phyloP scores from a whole-genome alignment of 1,140 invertebrate species.

The Pseudoatta argentina region DNA sequence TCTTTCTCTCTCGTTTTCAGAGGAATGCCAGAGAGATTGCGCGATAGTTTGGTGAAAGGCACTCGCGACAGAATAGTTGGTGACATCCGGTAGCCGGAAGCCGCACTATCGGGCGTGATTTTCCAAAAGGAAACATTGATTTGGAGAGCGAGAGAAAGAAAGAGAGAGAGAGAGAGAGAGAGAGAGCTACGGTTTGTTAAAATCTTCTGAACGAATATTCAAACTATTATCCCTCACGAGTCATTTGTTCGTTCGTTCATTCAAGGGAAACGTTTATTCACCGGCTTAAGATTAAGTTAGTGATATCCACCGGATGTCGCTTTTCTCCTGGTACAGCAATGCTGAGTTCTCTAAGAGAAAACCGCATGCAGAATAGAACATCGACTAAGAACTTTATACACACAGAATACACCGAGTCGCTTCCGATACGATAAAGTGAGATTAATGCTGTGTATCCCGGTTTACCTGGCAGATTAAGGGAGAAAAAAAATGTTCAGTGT shows the following conservation, averaged over 20 bases:
- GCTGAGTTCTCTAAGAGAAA: constrained; percentile 7
- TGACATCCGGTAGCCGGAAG: constrained; percentile 59
- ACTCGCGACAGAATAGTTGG: constrained; percentile 62
- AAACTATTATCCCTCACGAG: background rate
- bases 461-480: background rate
- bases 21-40: constrained; percentile 9
- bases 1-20: background rate
- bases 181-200: constrained; percentile 14
- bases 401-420: background rate
- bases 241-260: constrained; percentile 17
- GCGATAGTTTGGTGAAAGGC: constrained; percentile 35
- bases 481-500: background rate
- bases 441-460: constrained; percentile 24
- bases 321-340: constrained; percentile 1
- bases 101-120: background rate
- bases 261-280: constrained; percentile 39
- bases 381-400: constrained; percentile 18
- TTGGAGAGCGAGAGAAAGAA: background rate
- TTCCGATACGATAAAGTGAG: constrained; percentile 36
- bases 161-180: background rate
- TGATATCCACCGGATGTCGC: constrained; percentile 28
- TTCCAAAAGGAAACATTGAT: constrained; percentile 17
- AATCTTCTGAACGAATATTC: constrained; percentile 6
- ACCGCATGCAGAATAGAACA: constrained; percentile 26
- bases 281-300: constrained; percentile 44